Percentiles rank a stretch among this genome's conserved stretches.
These are phyloP conservation scores for Rhogogaster chlorosoma DNA, from an alignment of 2,888 invertebrate genomes.

Conservation along the genomic window DNA sequence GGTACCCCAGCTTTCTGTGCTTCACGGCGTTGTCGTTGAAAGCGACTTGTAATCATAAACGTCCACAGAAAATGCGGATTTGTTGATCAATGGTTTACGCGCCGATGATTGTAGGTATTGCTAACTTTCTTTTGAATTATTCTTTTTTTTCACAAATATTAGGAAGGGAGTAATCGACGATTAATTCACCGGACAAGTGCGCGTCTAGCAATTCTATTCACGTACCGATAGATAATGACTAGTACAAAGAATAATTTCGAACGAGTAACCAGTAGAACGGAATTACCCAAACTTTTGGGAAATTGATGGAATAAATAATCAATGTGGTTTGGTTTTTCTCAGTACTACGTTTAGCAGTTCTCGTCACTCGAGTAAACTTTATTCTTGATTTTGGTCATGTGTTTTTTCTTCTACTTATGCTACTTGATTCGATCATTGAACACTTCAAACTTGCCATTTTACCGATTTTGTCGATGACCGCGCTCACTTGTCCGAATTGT, in stretches of 20 bases:
- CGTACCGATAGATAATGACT: not conserved
- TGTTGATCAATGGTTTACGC: not conserved
- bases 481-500: not conserved
- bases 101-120: not conserved
- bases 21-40: constrained; percentile 15
- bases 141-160: constrained; percentile 7
- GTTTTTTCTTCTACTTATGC: not conserved
- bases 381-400: not conserved
- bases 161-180: not conserved
- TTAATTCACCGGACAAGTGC: not conserved
- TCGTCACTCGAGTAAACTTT: not conserved
- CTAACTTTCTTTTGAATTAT: constrained; percentile 5
- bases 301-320: not conserved
- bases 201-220: not conserved
- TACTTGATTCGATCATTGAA: not conserved
- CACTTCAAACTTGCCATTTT: constrained; percentile 9
- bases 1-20: constrained; percentile 13
- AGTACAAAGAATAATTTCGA: not conserved
- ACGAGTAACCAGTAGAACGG: not conserved
- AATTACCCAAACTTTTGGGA: not conserved
- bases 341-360: not conserved
- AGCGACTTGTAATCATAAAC: not conserved
- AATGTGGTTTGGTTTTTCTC: not conserved
- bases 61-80: not conserved
- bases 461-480: constrained; percentile 5